These are phyloP conservation scores for Gryllus bimaculatus DNA, from an alignment of 1,140 invertebrate genomes.

Conservation along the genomic window DNA sequence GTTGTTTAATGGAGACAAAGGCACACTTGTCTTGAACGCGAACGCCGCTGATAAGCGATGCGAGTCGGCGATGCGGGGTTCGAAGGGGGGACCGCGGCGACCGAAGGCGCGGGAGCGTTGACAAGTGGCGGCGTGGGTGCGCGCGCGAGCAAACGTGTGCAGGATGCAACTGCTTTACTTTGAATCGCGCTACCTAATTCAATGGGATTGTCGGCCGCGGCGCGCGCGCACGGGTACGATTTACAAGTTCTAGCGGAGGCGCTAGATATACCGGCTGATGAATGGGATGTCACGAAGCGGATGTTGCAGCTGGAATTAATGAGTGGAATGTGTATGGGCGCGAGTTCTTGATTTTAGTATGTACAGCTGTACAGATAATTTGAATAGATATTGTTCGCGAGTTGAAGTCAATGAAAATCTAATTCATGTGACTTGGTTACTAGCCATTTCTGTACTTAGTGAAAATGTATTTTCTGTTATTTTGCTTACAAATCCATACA, in stretches of 20 bases:
- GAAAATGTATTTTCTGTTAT: no score
- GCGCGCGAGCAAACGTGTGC: not conserved
- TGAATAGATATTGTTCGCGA: no score
- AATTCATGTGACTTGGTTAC: no score
- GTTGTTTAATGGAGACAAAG: constrained; percentile 4
- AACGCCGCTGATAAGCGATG: not conserved
- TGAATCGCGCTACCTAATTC: not conserved
- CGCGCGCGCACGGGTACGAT: not conserved
- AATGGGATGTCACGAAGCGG: not conserved
- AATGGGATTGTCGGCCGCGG: not conserved
- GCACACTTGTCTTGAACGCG: not conserved
- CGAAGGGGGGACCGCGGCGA: no score
- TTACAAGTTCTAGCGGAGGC: not conserved
- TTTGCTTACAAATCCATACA: no score
- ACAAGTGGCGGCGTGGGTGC: no score
- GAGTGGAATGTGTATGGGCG: not conserved
- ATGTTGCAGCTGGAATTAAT: not conserved
- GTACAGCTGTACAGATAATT: no score
- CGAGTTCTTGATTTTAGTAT: not conserved
- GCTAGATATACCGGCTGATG: not conserved
- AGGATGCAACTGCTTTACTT: not conserved
- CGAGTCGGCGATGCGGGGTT: no score
- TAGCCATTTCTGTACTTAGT: no score
- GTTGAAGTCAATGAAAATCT: no score
- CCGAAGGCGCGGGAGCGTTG: no score